Percentiles rank a stretch among this genome's conserved stretches.
phyloP scores from a whole-genome alignment of 1,140 invertebrate genomes.

The Zaprionus africanus region DNA sequence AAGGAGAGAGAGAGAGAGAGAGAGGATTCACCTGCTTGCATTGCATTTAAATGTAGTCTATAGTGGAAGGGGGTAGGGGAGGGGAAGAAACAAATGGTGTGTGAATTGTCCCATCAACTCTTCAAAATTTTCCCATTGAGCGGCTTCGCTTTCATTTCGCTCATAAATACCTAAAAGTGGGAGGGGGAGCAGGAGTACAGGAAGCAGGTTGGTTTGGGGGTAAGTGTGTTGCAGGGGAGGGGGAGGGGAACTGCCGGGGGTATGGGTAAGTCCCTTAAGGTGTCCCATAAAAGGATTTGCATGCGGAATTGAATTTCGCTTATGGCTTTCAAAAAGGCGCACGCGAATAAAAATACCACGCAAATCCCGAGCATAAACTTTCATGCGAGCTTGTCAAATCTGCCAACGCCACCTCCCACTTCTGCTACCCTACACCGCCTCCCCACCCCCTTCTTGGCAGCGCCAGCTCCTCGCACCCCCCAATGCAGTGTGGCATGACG shows the following conservation, averaged over 20 bases:
- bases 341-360: slow-evolving; percentile 46
- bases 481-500: neutral
- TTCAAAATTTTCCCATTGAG: slow-evolving; percentile 56
- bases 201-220: no score
- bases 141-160: slow-evolving; percentile 49
- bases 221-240: no score
- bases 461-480: neutral
- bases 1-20: slow-evolving; percentile 12
- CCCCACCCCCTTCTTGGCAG: neutral
- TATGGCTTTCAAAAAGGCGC: slow-evolving; percentile 50
- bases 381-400: slow-evolving; percentile 50
- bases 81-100: slow-evolving; percentile 43
- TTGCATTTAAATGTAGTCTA: slow-evolving; percentile 36
- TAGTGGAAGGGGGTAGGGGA: no score
- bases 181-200: no score
- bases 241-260: neutral
- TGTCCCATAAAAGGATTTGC: slow-evolving; percentile 52
- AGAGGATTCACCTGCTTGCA: slow-evolving; percentile 44
- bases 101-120: slow-evolving; percentile 62
- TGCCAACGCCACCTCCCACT: slow-evolving; percentile 15
- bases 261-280: slow-evolving; percentile 36
- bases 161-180: slow-evolving; percentile 25
- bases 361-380: slow-evolving; percentile 70
- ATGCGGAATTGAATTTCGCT: slow-evolving; percentile 50
- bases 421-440: neutral